These are phyloP conservation scores for Agrypnia vestita DNA, from an alignment of 1,140 invertebrate genomes.

Conservation along the genomic window DNA sequence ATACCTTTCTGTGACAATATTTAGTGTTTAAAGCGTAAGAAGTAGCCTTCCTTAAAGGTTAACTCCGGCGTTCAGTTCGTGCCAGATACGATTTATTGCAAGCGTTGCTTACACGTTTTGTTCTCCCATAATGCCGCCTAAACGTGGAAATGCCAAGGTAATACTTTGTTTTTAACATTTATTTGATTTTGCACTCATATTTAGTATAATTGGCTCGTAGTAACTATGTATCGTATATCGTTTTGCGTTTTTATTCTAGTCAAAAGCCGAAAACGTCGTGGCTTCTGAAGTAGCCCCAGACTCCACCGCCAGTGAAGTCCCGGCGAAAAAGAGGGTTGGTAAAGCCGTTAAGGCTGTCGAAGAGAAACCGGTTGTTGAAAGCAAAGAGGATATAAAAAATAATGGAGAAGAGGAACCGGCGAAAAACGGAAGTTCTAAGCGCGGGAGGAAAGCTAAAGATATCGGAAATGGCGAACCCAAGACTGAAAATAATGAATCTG, in stretches of 20 bases:
- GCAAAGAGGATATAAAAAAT: slow-evolving; percentile 26
- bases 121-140: slow-evolving; percentile 44
- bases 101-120: slow-evolving; percentile 28
- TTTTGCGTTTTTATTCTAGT: slow-evolving; percentile 16
- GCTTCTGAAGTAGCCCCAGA: slow-evolving; percentile 41
- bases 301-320: slow-evolving; percentile 7
- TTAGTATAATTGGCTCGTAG: not conserved
- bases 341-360: slow-evolving; percentile 39
- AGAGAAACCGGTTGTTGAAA: slow-evolving; percentile 22
- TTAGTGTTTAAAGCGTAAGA: not conserved
- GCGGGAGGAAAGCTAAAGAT: slow-evolving; percentile 39
- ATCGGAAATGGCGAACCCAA: slow-evolving; percentile 18
- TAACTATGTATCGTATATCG: not conserved
- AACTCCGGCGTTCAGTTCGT: slow-evolving; percentile 14
- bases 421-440: slow-evolving; percentile 47
- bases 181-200: not conserved
- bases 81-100: slow-evolving; percentile 1
- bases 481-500: slow-evolving; percentile 22
- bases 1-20: slow-evolving; percentile 10
- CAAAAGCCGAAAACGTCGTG: slow-evolving; percentile 27
- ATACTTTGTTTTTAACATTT: slow-evolving; percentile 13
- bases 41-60: slow-evolving; percentile 9
- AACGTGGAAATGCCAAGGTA: slow-evolving; percentile 52
- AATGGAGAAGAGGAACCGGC: slow-evolving; percentile 32
- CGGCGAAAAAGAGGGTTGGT: slow-evolving; percentile 44